Conservation (phyloP, 2,888 invertebrate species). For the Tipula lateralis region DNA sequence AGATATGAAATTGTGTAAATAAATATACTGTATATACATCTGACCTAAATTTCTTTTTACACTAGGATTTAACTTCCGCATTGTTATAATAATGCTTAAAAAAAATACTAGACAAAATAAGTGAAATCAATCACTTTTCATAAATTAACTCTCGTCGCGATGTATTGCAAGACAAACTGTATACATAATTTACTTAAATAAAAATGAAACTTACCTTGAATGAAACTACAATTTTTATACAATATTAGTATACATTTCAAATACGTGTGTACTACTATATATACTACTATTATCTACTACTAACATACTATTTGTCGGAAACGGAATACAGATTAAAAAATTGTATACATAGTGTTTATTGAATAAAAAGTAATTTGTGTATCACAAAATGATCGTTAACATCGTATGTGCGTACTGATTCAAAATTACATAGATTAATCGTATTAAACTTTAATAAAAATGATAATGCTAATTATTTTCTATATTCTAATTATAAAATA, state of each 20-base stretch:
- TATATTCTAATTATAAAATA: neutral
- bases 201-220: slow-evolving; percentile 1
- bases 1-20: neutral
- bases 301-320: neutral
- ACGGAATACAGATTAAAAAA: neutral
- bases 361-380: neutral
- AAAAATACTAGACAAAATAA: too few relatives aligned
- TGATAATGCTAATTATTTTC: neutral
- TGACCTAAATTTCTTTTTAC: neutral
- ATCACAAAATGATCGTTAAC: neutral
- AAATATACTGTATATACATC: neutral
- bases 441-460: neutral
- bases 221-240: neutral
- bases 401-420: neutral
- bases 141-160: neutral
- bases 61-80: neutral
- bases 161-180: neutral
- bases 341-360: neutral
- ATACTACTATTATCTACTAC: neutral
- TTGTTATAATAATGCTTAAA: too few relatives aligned
- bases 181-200: neutral
- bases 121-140: neutral
- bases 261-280: neutral
- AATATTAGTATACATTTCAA: neutral
- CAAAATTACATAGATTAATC: neutral